phyloP scores from a whole-genome alignment of 2,888 invertebrate genomes.

The Netelia fuscicornis region DNA sequence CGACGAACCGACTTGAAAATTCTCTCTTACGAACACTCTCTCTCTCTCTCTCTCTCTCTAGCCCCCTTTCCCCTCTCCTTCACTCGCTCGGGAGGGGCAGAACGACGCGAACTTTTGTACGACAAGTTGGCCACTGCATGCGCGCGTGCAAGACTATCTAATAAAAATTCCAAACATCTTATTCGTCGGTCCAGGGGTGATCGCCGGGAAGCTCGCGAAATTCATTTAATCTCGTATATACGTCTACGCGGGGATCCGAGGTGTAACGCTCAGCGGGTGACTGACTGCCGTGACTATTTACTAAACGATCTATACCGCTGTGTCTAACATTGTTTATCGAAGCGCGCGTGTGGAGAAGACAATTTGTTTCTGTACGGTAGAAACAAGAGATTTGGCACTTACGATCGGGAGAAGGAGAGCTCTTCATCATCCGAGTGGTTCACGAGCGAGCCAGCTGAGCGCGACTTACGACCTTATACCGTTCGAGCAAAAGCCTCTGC shows the following conservation, averaged over 20 bases:
- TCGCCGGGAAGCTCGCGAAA: conserved; percentile 36
- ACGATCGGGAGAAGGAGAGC: background rate
- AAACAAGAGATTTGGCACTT: background rate
- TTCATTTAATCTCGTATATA: conserved; percentile 30
- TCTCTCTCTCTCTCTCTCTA: background rate
- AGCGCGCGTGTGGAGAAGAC: background rate
- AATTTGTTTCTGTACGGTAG: background rate
- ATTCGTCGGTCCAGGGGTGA: conserved; percentile 66
- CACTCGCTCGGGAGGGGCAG: background rate
- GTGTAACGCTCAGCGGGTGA: conserved; percentile 62
- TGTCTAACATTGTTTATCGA: background rate
- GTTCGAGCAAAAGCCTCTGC: conserved; percentile 16
- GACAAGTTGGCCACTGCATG: conserved; percentile 45
- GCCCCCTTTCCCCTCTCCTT: background rate
- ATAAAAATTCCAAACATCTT: conserved; percentile 80
- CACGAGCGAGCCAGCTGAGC: too few species aligned
- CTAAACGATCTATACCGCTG: background rate
- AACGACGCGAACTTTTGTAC: conserved; percentile 44
- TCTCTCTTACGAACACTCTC: conserved; percentile 45
- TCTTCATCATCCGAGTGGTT: background rate
- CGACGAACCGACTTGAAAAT: conserved; percentile 50
- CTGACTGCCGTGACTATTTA: conserved; percentile 28
- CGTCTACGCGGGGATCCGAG: conserved; percentile 14
- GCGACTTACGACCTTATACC: background rate
- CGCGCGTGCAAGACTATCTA: conserved; percentile 52